Evolutionary conservation across 1,140 invertebrate species (phyloP).

Genomic region (Tribolium madens): DNA sequence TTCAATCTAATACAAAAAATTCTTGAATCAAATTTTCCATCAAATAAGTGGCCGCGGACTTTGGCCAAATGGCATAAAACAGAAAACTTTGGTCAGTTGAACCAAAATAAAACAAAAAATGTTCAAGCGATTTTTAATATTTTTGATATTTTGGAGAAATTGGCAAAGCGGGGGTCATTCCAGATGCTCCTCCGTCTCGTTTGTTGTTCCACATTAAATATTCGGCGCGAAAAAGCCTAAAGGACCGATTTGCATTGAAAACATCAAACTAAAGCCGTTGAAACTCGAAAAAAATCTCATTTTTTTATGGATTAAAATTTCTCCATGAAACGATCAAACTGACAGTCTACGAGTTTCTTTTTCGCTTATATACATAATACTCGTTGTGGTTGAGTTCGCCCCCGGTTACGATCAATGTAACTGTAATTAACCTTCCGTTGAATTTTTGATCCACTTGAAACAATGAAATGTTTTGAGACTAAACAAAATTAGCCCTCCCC

Average conservation of each 20-base stretch:
- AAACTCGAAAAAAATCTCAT: not conserved
- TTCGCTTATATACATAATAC: slow-evolving; percentile 21
- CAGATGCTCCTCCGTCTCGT: not conserved
- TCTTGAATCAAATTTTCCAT: too few relatives aligned
- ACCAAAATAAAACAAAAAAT: too few relatives aligned
- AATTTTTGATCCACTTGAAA: slow-evolving; percentile 68
- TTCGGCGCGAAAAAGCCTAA: slow-evolving; percentile 22
- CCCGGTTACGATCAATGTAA: slow-evolving; percentile 60
- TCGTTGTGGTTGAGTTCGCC: slow-evolving; percentile 14
- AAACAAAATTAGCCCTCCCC: slow-evolving; percentile 66
- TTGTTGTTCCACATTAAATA: slow-evolving; percentile 6
- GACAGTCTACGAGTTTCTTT: slow-evolving; percentile 32
- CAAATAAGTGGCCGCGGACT: too few relatives aligned
- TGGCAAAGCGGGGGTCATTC: too few relatives aligned
- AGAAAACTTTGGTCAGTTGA: too few relatives aligned
- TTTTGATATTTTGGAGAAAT: too few relatives aligned
- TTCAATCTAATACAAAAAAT: too few relatives aligned
- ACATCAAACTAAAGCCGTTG: not conserved
- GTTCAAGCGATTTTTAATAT: too few relatives aligned
- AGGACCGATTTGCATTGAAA: slow-evolving; percentile 16
- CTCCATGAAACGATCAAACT: not conserved
- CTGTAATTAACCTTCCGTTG: slow-evolving; percentile 65
- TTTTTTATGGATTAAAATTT: not conserved
- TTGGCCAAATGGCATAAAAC: too few relatives aligned
- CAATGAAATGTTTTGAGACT: slow-evolving; percentile 67